Evolutionary conservation across 2,888 invertebrate genomes (phyloP).

Genomic region (Ennomos erosarius): DNA sequence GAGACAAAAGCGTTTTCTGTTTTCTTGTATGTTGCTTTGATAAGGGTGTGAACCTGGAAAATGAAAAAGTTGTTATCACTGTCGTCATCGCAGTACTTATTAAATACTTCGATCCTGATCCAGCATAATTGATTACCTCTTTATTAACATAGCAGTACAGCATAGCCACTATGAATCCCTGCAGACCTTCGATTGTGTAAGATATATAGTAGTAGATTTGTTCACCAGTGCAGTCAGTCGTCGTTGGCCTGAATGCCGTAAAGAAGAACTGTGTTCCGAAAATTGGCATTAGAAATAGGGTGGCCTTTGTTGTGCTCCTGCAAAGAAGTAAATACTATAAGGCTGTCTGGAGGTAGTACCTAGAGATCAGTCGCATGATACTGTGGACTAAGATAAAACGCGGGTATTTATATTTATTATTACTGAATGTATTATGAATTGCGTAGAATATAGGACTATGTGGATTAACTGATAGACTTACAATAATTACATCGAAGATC

Average conservation of each 20-base stretch:
- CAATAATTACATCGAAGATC: too few species aligned
- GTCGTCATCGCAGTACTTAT: background rate
- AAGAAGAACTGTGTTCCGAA: constrained; percentile 89
- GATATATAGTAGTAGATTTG: constrained; percentile 86
- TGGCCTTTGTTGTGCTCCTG: constrained; percentile 87
- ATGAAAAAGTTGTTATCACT: constrained; percentile 2
- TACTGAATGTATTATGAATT: too few species aligned
- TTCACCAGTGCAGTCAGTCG: constrained; percentile 78
- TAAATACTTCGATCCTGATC: too few species aligned
- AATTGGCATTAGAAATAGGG: constrained; percentile 88
- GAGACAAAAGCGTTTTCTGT: constrained; percentile 73
- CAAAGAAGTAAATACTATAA: constrained; percentile 30
- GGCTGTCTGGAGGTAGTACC: too few species aligned
- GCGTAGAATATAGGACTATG: too few species aligned
- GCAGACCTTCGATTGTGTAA: constrained; percentile 85
- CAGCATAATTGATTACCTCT: constrained; percentile 66
- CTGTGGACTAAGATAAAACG: too few species aligned
- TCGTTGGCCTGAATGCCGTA: constrained; percentile 82
- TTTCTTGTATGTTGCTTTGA: constrained; percentile 75
- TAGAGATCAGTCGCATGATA: too few species aligned
- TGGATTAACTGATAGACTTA: too few species aligned
- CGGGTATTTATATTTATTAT: too few species aligned
- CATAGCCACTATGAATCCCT: constrained; percentile 87
- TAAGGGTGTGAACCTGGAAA: constrained; percentile 71
- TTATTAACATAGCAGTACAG: constrained; percentile 88